Evolutionary conservation across 2,797 vertebrate genomes (phyloP).

Genomic region (Microhierax caerulescens): DNA sequence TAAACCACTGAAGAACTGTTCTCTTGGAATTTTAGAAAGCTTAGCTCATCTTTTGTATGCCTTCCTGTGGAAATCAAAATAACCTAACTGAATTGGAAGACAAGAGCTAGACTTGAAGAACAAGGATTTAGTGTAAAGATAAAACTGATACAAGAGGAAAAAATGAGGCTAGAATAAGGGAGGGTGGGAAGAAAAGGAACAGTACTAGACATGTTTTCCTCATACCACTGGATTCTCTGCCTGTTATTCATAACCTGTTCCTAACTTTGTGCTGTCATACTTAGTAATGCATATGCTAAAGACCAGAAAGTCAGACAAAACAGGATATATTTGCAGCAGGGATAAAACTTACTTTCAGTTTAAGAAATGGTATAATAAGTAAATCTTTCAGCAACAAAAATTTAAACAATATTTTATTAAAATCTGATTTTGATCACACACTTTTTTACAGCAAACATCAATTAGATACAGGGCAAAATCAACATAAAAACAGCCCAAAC

Average conservation of each 20-base stretch:
- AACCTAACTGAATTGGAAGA: neutral
- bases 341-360: neutral
- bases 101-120: neutral
- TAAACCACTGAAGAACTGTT: neutral
- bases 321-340: neutral
- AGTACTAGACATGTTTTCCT: neutral
- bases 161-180: neutral
- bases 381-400: neutral
- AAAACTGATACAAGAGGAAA: neutral
- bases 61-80: neutral
- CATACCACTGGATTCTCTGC: neutral
- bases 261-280: neutral
- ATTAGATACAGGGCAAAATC: neutral
- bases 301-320: neutral
- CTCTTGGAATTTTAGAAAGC: neutral
- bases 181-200: neutral
- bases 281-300: neutral
- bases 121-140: neutral
- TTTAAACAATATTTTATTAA: neutral
- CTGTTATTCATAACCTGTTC: neutral
- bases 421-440: neutral
- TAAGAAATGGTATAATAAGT: neutral
- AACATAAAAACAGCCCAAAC: neutral
- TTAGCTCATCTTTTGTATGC: neutral
- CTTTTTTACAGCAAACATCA: neutral